Evolutionary conservation across 2,797 vertebrate genomes (phyloP), one percentile per base, ranked within the genome.

Genomic region (Etheostoma perlongum): DNA sequence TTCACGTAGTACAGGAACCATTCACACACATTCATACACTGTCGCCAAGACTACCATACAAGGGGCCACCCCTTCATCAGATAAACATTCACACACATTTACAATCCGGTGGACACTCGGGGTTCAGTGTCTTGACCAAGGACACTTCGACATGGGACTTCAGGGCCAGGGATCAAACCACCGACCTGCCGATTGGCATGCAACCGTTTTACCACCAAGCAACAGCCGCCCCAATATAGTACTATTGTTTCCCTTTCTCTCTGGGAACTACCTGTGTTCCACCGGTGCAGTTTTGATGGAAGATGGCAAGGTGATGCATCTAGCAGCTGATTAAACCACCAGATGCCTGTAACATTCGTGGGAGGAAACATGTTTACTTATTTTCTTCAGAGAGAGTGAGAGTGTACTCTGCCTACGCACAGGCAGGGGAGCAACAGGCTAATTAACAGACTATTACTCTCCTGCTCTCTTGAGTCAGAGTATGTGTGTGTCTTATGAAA

Each of bases 381-480:
- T 85, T 88, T 88, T 91, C 81, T 85, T 83, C 48, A 27, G 36
- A 65, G 40, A 71, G 76, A 18, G 49, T 33, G 76, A 70, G 76
- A 60, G 52, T 59, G 69, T 70, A 54, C 53, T 81, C 36, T 74
- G 84, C 77, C 76, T 74, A 78, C 87, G 83, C 78, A 61, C 79
- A 73, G 64, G 82, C 83, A 79, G 82, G 81, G 82, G 83, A 87
- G 85, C 87, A 86, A 88, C 87, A 82, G 78, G 82, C 85, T 88
- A 88, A 91, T 90, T 89, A 92, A 89, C 85, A 83, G 82, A 81
- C 87, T 84, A 88, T 88, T 89, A 84, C 81, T 79, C 78, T 81
- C 36, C 75, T 76, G 73, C 68, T 91, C 85, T 79, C 81, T 72
- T 64, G 81, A 82, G 79, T 62, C 54, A 15, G 49, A 14, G 40